Percentiles rank a stretch among this genome's conserved stretches.
Conservation (phyloP, 2,888 invertebrate genomes). For the Epistrophe grossulariae region DNA sequence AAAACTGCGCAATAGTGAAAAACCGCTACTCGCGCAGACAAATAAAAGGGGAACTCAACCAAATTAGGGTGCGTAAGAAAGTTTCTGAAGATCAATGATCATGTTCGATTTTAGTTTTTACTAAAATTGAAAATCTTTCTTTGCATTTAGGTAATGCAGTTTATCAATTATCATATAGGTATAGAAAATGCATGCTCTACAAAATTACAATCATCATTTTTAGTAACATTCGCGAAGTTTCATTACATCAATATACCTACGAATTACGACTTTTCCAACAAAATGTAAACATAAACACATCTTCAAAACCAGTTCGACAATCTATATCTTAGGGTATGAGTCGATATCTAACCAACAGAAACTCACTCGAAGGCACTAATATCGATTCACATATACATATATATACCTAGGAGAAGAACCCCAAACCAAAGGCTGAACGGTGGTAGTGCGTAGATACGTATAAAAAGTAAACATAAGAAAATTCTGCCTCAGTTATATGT, state of each 20-base stretch:
- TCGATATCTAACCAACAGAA: not conserved
- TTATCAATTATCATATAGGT: too few relatives aligned
- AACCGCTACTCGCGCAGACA: too few relatives aligned
- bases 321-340: not conserved
- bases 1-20: too few relatives aligned
- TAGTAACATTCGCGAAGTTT: not conserved
- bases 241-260: not conserved
- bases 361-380: not conserved
- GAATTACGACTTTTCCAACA: not conserved
- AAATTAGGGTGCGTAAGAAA: too few relatives aligned
- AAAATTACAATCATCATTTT: not conserved
- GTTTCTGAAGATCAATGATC: too few relatives aligned
- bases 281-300: constrained; percentile 11
- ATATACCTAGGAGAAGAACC: not conserved
- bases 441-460: not conserved
- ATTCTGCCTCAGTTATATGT: constrained; percentile 32
- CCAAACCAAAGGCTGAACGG: constrained; percentile 21
- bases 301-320: constrained; percentile 12
- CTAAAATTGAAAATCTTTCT: too few relatives aligned
- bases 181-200: too few relatives aligned
- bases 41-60: too few relatives aligned
- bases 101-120: too few relatives aligned
- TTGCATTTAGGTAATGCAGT: too few relatives aligned
- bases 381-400: not conserved
- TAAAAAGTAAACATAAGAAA: constrained; percentile 53